Conservation (phyloP, 2,113 vertebrate genomes). For the Hydropotes inermis region DNA sequence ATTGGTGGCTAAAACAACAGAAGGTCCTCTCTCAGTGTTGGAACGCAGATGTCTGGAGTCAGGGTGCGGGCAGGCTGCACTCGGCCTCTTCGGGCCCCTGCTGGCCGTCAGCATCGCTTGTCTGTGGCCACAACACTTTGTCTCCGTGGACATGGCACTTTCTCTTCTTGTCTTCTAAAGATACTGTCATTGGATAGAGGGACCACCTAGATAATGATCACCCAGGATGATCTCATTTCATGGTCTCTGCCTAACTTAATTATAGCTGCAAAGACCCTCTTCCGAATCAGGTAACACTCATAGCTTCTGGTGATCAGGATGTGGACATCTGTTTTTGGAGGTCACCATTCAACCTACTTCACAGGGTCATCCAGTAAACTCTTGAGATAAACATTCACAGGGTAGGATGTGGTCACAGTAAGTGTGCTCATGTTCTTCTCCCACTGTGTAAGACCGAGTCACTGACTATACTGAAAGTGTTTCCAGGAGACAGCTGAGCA, state of each 20-base stretch:
- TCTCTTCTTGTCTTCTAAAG: not conserved
- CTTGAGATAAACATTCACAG: not conserved
- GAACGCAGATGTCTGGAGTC: not conserved
- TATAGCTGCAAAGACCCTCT: not conserved
- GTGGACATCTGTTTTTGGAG: not conserved
- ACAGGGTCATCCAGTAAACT: not conserved
- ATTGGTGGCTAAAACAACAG: not conserved
- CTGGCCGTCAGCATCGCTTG: not conserved
- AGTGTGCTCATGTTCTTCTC: not conserved
- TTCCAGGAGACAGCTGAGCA: not conserved
- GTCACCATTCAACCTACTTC: not conserved
- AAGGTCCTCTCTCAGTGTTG: not conserved
- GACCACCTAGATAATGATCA: not conserved
- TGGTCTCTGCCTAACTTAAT: not conserved
- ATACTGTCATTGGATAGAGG: not conserved
- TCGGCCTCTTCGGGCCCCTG: not conserved
- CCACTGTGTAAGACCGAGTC: not conserved
- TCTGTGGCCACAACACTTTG: accelerated
- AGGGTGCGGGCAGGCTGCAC: accelerated
- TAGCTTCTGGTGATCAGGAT: not conserved
- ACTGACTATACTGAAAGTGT: not conserved
- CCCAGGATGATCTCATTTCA: not conserved
- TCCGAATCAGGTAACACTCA: not conserved
- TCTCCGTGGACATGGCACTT: accelerated
- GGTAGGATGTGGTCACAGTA: not conserved